phyloP scores from a whole-genome alignment of 2,797 vertebrate species.

The Gymnothorax javanicus region DNA sequence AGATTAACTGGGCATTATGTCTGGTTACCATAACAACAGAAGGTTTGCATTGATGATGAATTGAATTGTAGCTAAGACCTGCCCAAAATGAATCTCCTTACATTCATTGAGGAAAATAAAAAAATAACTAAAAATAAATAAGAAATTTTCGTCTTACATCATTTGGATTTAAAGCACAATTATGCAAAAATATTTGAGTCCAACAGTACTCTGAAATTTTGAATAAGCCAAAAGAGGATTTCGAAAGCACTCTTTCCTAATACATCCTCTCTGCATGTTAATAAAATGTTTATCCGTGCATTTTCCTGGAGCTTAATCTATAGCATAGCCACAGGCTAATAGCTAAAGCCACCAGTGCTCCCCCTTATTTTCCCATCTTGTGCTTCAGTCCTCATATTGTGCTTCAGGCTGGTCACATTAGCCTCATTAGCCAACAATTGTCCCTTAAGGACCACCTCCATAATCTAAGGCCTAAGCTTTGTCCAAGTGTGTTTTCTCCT shows the following conservation, averaged over 20 bases:
- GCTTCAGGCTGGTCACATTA: too few relatives aligned
- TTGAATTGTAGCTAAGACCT: neutral
- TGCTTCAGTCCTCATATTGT: too few relatives aligned
- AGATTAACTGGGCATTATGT: neutral
- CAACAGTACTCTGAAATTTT: neutral
- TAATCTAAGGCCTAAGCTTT: too few relatives aligned
- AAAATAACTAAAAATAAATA: neutral
- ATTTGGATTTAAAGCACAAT: constrained; percentile 5
- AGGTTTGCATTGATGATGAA: constrained; percentile 7
- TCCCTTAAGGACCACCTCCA: too few relatives aligned
- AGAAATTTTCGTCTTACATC: neutral
- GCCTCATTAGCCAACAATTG: too few relatives aligned
- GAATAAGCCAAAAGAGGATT: constrained; percentile 17
- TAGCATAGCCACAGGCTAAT: neutral
- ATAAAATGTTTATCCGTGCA: neutral
- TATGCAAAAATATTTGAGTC: constrained; percentile 1
- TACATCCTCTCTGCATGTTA: neutral
- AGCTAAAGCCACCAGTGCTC: too few relatives aligned
- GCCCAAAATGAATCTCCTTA: neutral
- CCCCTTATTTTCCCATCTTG: too few relatives aligned
- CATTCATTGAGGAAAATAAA: neutral
- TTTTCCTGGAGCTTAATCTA: neutral
- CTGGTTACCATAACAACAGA: constrained; percentile 22
- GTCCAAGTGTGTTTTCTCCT: too few relatives aligned
- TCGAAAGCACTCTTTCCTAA: neutral